A percentile compares a stretch with the other conserved stretches of the same genome.
phyloP scores from a whole-genome alignment of 2,888 invertebrate genomes.

The Drosophila meridiana region DNA sequence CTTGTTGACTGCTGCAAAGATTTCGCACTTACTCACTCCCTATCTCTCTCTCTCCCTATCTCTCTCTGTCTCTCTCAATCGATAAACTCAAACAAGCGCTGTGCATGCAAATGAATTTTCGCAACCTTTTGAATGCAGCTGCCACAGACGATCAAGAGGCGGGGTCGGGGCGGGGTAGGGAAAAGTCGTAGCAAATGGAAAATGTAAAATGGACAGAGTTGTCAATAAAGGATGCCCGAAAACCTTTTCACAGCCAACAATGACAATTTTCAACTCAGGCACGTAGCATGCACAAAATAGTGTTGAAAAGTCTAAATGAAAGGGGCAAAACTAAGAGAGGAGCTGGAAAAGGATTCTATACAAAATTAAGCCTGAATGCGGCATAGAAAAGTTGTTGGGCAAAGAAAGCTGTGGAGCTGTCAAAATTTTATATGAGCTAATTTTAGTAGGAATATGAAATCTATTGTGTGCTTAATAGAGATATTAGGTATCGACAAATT shows the following conservation, averaged over 20 bases:
- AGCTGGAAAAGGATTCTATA: background rate
- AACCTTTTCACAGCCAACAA: constrained; percentile 17
- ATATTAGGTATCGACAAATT: background rate
- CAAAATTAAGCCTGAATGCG: constrained; percentile 2
- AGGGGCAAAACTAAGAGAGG: background rate
- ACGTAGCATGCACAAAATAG: constrained; percentile 31
- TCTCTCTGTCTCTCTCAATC: constrained; percentile 35
- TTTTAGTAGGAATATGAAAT: background rate
- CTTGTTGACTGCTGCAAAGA: constrained; percentile 24
- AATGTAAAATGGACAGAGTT: constrained; percentile 15
- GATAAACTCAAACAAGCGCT: constrained; percentile 54
- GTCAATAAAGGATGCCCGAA: constrained; percentile 8
- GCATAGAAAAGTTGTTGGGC: background rate
- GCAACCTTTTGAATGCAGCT: constrained; percentile 34
- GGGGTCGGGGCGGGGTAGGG: background rate
- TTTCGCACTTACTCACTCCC: background rate
- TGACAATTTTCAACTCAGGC: constrained; percentile 33
- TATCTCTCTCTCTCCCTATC: background rate
- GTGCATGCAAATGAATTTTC: constrained; percentile 63
- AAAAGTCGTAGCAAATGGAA: background rate
- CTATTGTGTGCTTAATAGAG: background rate
- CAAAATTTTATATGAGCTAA: background rate
- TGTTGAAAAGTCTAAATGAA: constrained; percentile 11
- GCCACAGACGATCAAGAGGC: background rate
- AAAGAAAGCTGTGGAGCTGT: background rate